These are phyloP conservation scores for Odontocolon sp. DNA, from an alignment of 2,888 invertebrate species.

Conservation along the genomic window DNA sequence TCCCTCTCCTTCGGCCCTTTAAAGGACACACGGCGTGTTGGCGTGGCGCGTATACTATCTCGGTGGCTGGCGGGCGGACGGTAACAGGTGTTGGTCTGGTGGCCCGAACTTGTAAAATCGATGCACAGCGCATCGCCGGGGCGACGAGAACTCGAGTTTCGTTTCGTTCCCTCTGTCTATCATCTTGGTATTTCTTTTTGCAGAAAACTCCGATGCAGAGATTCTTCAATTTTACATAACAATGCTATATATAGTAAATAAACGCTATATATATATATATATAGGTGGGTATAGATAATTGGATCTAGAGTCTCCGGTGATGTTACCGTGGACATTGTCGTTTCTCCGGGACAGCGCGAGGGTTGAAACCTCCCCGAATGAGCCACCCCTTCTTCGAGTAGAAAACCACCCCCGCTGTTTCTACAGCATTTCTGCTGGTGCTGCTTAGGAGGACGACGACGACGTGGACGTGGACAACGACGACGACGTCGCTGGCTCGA, in stretches of 20 bases:
- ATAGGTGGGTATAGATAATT: slow-evolving; percentile 4
- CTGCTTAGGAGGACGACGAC: background rate
- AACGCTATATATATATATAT: background rate
- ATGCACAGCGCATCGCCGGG: slow-evolving; percentile 63
- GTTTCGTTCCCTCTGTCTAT: slow-evolving; percentile 27
- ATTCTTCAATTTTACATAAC: slow-evolving; percentile 3
- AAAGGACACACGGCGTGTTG: slow-evolving; percentile 42
- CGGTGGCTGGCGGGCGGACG: slow-evolving; percentile 67
- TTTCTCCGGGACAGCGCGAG: slow-evolving; percentile 22
- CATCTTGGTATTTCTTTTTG: slow-evolving; percentile 5
- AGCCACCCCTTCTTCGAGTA: slow-evolving; percentile 16
- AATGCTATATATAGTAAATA: background rate
- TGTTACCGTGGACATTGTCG: slow-evolving; percentile 26
- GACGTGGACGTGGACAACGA: background rate
- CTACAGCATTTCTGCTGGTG: slow-evolving; percentile 16
- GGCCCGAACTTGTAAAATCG: slow-evolving; percentile 66
- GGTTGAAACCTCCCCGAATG: slow-evolving; percentile 34
- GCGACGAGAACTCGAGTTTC: slow-evolving; percentile 49
- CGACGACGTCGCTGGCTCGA: slow-evolving; percentile 32
- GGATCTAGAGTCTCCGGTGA: slow-evolving; percentile 22
- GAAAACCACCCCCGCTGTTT: slow-evolving; percentile 35
- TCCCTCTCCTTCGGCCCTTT: too few relatives aligned
- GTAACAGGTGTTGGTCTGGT: slow-evolving; percentile 79
- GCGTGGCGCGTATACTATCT: slow-evolving; percentile 16
- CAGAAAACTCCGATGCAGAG: background rate